Percentiles rank a stretch among this genome's conserved stretches.
Evolutionary conservation across 92 coral and sea anemone species (phyloP).

Genomic region (Montipora capitata): DNA sequence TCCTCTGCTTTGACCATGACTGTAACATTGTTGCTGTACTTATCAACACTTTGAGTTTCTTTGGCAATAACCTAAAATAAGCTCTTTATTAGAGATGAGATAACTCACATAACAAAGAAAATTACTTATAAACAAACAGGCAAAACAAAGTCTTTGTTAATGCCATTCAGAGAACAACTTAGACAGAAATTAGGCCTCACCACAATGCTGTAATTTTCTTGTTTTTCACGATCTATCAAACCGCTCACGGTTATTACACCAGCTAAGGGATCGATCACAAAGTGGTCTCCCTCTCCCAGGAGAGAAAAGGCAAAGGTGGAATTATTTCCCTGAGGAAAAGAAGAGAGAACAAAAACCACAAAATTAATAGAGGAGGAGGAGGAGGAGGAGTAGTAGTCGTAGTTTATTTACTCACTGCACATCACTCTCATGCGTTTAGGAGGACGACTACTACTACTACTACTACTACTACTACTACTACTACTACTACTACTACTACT

Average conservation of each 20-base stretch:
- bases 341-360: neutral
- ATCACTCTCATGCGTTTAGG: too few species aligned
- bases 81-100: neutral
- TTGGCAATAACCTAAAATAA: conserved; percentile 54
- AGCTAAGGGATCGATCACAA: conserved; percentile 53
- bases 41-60: conserved; percentile 48
- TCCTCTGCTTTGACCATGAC: conserved; percentile 71
- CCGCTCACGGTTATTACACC: conserved; percentile 74
- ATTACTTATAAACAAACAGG: too few species aligned
- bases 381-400: too few species aligned
- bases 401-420: too few species aligned
- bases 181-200: conserved; percentile 35
- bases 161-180: neutral
- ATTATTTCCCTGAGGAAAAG: conserved; percentile 54
- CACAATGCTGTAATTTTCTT: conserved; percentile 35
- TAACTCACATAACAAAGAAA: neutral
- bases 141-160: neutral
- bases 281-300: conserved; percentile 40
- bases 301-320: conserved; percentile 50
- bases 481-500: too few species aligned
- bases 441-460: too few species aligned
- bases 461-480: too few species aligned
- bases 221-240: conserved; percentile 71
- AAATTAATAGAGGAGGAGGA: too few species aligned
- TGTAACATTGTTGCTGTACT: conserved; percentile 60